Base-by-base conservation (phyloP, 1,140 invertebrate species). In the Alviniconcha marisindica region DNA sequence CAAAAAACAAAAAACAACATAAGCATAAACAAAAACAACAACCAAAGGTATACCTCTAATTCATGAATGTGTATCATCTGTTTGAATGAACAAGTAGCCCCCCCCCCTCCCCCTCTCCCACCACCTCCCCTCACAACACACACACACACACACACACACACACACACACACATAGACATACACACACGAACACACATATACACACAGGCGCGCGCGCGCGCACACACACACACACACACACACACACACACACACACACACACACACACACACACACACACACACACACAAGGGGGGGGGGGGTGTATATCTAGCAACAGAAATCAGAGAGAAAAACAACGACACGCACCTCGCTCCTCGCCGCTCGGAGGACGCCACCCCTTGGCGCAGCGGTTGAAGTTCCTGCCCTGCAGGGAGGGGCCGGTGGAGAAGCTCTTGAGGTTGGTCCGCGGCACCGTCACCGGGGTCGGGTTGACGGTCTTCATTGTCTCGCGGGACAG, bases 351-450 rank as follows among this genome's bases (percentile, higher is more conserved):
- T 38, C 28, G 31, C 5, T 54, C 24, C 3, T 54, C 33, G 14
- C 54, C 85, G 2, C 73, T 76, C n/a, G 63, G 36, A 3, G 63
- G 66, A 31, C 77, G 24, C 90, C 90, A 91, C 63, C 90, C 90
- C 80, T 77, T 86, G 24, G 90, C 88, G 18, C 66, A 83, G 63
- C 90, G 83, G 84, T 91, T 91, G 77, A 89, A 91, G 83, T 89
- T 85, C 15, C 86, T 86, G 2, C 88, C 89, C 40, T 85, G 77
- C 15, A 89, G 33, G 48, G 87, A 3, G 14, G 63, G 63, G 24
- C 77, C 51, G 31, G 82, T 33, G 44, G 66, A 51, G 28, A 77
- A 77, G 4, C 82, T 48, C 80, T 84, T 82, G 2, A 89, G 87
- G 54, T 84, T 60, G 15, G 71, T 81, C 28, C 86, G 84, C 5